Base-by-base conservation (phyloP, 2,113 vertebrate genomes). In the Syngnathus scovelli region DNA sequence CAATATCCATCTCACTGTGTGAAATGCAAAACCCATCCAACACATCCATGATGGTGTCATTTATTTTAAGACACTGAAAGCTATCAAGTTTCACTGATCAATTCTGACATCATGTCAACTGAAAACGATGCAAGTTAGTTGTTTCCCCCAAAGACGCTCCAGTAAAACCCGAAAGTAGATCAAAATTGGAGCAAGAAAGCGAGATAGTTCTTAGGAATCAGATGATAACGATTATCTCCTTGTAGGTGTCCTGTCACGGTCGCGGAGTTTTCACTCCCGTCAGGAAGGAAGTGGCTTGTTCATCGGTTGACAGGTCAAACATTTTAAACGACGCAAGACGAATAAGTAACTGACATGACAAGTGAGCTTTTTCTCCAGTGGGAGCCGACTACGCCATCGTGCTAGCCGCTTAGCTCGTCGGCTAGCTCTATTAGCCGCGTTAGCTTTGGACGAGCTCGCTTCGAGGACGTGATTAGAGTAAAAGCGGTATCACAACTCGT, bases 321-420 rank as follows among this genome's bases (percentile, higher is more conserved):
- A 27, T 46, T 44, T 8, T 4, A 7, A 62, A 62, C 3, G 38
- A 21, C 7, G 8, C 5, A 15, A 15, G 44, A 3, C 44, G 44
- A 48, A 48, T 16, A 48, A 15, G 44, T 48, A 16, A 48, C 27
- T 33, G 27, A 33, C 41, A 12, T 43, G 41, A 9, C 41, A 43
- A 11, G 9, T 9, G 9, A 13, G 16, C n/a, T 7, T 52, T 52
- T 21, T 48, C 44, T 6, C 16, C 52, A 66, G 62, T 62, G 72
- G 59, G 43, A 69, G 67, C 2, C 78, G 61, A 76, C 78, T 83
- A 82, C 87, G 82, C 82, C 87, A 83, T 12, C 70, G 58, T 51
- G 80, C 63, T 78, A 82, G 68, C 76, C 37, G 55, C 49, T 68
- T 83, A 80, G 83, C 81, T 64, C 11, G 55, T 15, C 12, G 51